Conservation (phyloP, 2,888 invertebrate genomes). For the Sesamia inferens region DNA sequence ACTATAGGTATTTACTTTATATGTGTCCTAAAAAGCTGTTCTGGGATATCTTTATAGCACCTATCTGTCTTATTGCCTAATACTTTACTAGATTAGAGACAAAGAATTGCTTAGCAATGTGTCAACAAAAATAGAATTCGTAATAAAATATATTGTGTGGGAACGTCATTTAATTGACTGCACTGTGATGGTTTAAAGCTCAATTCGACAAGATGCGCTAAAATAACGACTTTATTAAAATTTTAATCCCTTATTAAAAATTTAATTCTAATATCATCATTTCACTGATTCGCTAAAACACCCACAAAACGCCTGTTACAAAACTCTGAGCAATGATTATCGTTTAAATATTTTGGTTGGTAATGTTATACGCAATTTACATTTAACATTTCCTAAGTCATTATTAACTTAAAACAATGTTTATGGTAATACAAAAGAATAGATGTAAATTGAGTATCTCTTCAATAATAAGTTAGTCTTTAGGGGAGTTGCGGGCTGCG, state of each 20-base stretch:
- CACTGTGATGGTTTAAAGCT: not conserved
- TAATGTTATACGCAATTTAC: not conserved
- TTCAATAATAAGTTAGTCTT: not conserved
- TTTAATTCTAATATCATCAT: not conserved
- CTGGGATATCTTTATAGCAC: not conserved
- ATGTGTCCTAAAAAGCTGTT: too few relatives aligned
- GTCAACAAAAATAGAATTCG: slow-evolving; percentile 19
- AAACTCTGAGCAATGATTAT: slow-evolving; percentile 51
- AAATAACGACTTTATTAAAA: not conserved
- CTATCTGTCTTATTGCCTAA: too few relatives aligned
- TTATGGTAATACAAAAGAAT: not conserved
- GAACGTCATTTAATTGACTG: not conserved
- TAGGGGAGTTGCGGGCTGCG: not conserved
- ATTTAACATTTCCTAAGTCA: not conserved
- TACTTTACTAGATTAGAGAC: not conserved
- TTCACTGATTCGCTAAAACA: not conserved
- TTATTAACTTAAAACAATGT: too few relatives aligned
- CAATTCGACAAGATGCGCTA: too few relatives aligned
- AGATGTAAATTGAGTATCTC: not conserved
- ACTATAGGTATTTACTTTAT: not conserved
- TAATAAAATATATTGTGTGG: slow-evolving; percentile 9
- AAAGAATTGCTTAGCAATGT: slow-evolving; percentile 33
- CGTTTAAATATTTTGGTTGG: slow-evolving; percentile 32
- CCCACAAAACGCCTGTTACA: slow-evolving; percentile 53
- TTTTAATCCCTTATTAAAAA: not conserved